Percentiles rank a stretch among this genome's conserved stretches.
phyloP scores from a whole-genome alignment of 2,888 invertebrate genomes.

The Plutella xylostella region DNA sequence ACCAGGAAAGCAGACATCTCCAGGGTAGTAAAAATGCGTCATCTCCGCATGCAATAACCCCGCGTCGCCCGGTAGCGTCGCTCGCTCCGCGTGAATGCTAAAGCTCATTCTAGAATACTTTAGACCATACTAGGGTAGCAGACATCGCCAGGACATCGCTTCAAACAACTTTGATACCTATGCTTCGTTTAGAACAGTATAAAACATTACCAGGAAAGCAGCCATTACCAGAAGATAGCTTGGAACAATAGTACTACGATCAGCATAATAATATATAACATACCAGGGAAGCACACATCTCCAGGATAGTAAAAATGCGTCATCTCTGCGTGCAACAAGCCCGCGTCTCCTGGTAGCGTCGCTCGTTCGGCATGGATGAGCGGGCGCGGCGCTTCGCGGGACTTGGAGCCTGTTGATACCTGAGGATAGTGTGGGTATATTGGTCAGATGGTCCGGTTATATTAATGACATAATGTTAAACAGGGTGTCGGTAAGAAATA shows the following conservation, averaged over 20 bases:
- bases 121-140: not conserved
- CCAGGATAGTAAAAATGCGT: conserved; percentile 97
- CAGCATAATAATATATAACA: no score
- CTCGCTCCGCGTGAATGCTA: conserved; percentile 83
- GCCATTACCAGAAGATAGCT: not conserved
- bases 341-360: conserved; percentile 89
- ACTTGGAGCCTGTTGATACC: conserved; percentile 57
- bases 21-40: conserved; percentile 96
- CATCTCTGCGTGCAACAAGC: conserved; percentile 94
- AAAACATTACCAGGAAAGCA: not conserved
- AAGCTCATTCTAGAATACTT: no score
- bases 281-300: conserved; percentile 88
- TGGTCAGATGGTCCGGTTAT: not conserved
- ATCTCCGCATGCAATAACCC: conserved; percentile 96
- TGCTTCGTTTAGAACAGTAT: not conserved
- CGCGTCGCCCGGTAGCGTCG: conserved; percentile 89
- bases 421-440: conserved; percentile 19
- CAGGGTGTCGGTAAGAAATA: no score
- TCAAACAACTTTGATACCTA: not conserved
- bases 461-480: no score
- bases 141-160: not conserved
- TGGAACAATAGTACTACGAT: no score
- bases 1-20: conserved; percentile 90
- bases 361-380: conserved; percentile 78
- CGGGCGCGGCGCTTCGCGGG: conserved; percentile 43